These are phyloP conservation scores for Elgonia sp. DNA, from an alignment of 2,888 invertebrate species.

Conservation along the genomic window DNA sequence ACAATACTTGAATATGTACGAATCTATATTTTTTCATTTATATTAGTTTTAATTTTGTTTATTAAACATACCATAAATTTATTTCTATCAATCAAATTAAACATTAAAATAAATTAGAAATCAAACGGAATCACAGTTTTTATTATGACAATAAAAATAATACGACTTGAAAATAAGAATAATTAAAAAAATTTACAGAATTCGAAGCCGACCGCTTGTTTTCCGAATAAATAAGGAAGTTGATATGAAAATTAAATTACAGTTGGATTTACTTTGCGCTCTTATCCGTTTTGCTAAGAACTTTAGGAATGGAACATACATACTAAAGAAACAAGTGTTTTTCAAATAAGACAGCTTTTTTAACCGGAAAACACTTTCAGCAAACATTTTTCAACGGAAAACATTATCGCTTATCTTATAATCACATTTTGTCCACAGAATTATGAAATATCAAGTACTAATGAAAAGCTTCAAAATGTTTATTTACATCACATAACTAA, in stretches of 20 bases:
- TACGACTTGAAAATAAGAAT: slow-evolving; percentile 20
- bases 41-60: slow-evolving; percentile 30
- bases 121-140: slow-evolving; percentile 13
- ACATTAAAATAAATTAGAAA: slow-evolving; percentile 48
- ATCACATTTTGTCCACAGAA: too few species aligned
- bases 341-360: slow-evolving; percentile 24
- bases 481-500: neutral
- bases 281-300: slow-evolving; percentile 9
- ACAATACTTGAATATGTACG: neutral
- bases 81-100: slow-evolving; percentile 38
- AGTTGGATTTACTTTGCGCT: slow-evolving; percentile 36
- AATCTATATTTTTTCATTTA: neutral
- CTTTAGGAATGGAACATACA: slow-evolving; percentile 25
- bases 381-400: neutral
- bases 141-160: slow-evolving; percentile 50
- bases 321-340: slow-evolving; percentile 43
- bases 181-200: slow-evolving; percentile 55
- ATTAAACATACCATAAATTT: slow-evolving; percentile 18
- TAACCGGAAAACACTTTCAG: neutral
- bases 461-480: too few species aligned
- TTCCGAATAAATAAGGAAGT: slow-evolving; percentile 51
- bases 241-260: slow-evolving; percentile 58
- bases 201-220: slow-evolving; percentile 19
- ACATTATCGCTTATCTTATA: neutral
- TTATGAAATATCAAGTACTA: too few species aligned